Evolutionary conservation across 2,797 vertebrate genomes (phyloP).

Genomic region (Cottoperca gobio): DNA sequence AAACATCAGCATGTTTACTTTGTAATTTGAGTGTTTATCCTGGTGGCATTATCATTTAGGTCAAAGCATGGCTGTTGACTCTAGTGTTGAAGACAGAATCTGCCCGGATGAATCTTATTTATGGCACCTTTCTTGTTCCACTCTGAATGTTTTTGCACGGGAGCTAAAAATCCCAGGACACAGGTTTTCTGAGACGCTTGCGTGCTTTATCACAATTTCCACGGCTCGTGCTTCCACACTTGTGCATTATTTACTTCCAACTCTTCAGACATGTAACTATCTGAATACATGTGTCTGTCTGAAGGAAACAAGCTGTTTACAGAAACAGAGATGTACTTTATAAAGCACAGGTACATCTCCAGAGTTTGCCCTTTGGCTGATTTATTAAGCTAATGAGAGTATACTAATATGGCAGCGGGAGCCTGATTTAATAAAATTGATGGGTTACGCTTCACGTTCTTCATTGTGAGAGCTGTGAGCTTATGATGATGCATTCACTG

Average conservation of each 20-base stretch:
- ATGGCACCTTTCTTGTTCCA: not conserved
- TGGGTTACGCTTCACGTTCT: constrained; percentile 48
- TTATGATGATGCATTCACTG: constrained; percentile 22
- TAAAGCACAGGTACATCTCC: constrained; percentile 36
- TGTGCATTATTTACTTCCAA: constrained; percentile 45
- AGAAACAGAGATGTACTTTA: constrained; percentile 34
- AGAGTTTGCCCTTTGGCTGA: constrained; percentile 36
- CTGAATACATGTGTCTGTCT: constrained; percentile 27
- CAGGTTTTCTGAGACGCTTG: constrained; percentile 21
- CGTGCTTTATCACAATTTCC: constrained; percentile 34
- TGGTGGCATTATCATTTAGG: not conserved
- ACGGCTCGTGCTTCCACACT: constrained; percentile 18
- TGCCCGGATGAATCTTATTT: constrained; percentile 22
- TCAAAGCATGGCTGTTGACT: not conserved
- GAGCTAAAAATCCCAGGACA: constrained; percentile 13
- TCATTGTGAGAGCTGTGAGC: constrained; percentile 21
- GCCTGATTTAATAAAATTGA: constrained; percentile 59
- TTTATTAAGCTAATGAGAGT: constrained; percentile 54
- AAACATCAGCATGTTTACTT: not conserved
- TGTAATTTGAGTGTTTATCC: not conserved
- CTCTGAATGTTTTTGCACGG: constrained; percentile 26
- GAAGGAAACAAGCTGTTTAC: constrained; percentile 41
- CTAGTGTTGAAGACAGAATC: not conserved
- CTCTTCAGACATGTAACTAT: constrained; percentile 31
- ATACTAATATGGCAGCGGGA: constrained; percentile 55